Base-by-base conservation (phyloP, 1,140 invertebrate genomes). In the Drosophila takahashii region DNA sequence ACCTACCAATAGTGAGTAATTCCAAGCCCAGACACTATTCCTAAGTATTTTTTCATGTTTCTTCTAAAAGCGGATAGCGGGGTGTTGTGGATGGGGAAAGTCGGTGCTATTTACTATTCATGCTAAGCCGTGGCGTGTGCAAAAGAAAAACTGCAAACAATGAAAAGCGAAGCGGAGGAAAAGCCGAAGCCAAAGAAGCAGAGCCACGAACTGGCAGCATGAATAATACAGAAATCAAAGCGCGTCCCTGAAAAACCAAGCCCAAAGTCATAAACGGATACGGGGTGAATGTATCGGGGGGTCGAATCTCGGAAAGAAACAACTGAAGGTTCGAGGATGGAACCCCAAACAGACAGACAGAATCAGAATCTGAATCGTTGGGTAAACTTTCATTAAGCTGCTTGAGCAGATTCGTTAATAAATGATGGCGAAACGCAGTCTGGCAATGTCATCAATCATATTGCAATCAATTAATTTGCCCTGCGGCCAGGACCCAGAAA, bases 141-240 rank as follows among this genome's bases (percentile, higher is more conserved):
- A 77, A 75, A 87, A 79, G 64, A 81, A 86, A 86, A 83, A 78
- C 79, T 75, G 81, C 78, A 86, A 81, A 86, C 81, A 86, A 87
- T 81, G 65, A 60, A 81, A 85, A 57, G 67, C 74, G 53, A 41
- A 73, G 79, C 60, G 59, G 57, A 78, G 57, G 79, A 77, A 80
- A 81, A 86, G 77, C 59, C 65, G 65, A 56, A 76, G 69, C 70
- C 52, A 59, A 71, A 59, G 72, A 57, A 73, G 37, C 61, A 37
- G 34, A 56, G 66, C 66, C 65, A 57, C 42, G 51, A 42, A 47
- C 67, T 13, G 65, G 39, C 57, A 67, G 74, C 78, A 85, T 87
- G 83, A 85, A 85, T 85, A 87, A 87, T 73, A 85, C 76, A 86
- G 26, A 79, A 86, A 81, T 81, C 67, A 64, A 75, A 65, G 64